These are phyloP conservation scores for Rhogogaster chlorosoma DNA, from an alignment of 2,888 invertebrate species.

Conservation along the genomic window DNA sequence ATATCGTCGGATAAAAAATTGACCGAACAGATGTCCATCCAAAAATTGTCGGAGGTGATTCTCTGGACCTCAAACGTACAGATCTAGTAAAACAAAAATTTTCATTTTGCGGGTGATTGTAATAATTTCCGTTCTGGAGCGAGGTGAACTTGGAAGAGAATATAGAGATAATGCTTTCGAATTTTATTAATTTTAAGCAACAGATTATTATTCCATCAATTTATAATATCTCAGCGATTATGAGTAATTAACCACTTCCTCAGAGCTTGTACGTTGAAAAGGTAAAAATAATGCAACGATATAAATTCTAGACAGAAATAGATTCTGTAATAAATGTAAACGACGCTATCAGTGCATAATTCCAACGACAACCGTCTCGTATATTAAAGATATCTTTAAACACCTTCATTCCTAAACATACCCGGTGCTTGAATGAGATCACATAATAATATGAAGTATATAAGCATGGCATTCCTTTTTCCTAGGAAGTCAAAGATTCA, in stretches of 20 bases:
- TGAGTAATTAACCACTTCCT: background rate
- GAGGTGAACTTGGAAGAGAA: background rate
- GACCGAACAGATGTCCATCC: background rate
- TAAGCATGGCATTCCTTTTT: background rate
- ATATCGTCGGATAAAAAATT: background rate
- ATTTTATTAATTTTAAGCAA: no score
- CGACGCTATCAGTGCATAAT: background rate
- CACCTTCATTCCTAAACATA: background rate
- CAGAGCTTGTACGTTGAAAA: background rate
- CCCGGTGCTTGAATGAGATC: background rate
- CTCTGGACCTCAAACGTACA: background rate
- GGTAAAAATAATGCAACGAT: background rate
- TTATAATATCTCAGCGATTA: background rate
- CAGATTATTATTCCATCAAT: background rate
- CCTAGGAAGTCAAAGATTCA: background rate
- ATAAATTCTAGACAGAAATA: background rate
- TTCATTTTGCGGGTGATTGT: background rate
- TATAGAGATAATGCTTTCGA: no score
- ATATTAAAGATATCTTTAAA: background rate
- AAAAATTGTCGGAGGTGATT: background rate
- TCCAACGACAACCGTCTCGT: no score
- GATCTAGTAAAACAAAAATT: background rate
- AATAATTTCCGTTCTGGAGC: background rate
- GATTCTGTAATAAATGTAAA: background rate
- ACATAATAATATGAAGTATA: background rate